A percentile compares a stretch with the other conserved stretches of the same genome.
These are phyloP conservation scores for Pseudopleuronectes americanus DNA, from an alignment of 2,797 vertebrate genomes.

Conservation along the genomic window DNA sequence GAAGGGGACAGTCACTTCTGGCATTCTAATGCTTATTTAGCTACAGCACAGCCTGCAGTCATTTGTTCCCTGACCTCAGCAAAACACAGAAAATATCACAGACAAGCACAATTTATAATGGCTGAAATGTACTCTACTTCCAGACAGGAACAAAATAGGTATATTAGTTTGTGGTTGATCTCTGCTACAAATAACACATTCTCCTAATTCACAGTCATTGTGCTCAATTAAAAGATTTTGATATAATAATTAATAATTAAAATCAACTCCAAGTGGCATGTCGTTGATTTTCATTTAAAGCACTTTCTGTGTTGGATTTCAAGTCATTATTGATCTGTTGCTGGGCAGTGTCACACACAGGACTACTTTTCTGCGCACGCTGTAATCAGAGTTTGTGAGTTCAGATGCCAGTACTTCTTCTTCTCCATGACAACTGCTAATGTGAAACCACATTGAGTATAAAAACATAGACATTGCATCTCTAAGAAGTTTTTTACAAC, in stretches of 20 bases:
- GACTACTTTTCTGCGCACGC: constrained; percentile 10
- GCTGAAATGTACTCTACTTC: not conserved
- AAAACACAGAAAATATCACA: constrained; percentile 30
- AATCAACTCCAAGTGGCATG: constrained; percentile 22
- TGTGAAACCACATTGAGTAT: constrained; percentile 3
- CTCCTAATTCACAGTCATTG: constrained; percentile 6
- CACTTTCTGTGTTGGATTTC: constrained; percentile 26
- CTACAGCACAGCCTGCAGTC: constrained; percentile 51
- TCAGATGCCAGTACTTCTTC: constrained; percentile 9
- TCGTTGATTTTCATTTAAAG: constrained; percentile 10
- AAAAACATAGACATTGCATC: not conserved
- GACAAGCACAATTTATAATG: constrained; percentile 10
- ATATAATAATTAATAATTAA: not conserved
- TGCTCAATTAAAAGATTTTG: constrained; percentile 17
- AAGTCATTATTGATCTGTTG: constrained; percentile 33
- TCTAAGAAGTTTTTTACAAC: too few species aligned
- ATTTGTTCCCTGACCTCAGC: constrained; percentile 45
- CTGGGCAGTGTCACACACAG: constrained; percentile 12
- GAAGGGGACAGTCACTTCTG: constrained; percentile 63
- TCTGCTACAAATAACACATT: not conserved
- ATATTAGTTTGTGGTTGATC: constrained; percentile 3
- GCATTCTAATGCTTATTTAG: constrained; percentile 74
- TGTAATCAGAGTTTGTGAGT: constrained; percentile 32
- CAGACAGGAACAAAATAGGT: not conserved
- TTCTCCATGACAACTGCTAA: constrained; percentile 10